Conservation (phyloP, 2,113 vertebrate genomes). For the Vidua chalybeata region DNA sequence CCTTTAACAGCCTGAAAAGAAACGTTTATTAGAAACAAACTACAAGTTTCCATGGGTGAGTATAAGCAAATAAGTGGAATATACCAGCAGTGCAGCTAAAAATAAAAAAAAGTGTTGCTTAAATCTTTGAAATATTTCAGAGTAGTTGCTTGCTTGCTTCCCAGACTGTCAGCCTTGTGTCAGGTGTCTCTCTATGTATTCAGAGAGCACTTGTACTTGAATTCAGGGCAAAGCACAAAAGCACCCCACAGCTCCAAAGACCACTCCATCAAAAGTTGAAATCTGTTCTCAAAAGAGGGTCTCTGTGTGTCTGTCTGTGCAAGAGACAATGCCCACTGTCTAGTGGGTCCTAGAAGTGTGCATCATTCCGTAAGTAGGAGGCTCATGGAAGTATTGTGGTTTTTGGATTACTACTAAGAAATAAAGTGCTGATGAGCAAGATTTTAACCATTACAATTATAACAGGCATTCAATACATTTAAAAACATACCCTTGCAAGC, state of each 20-base stretch:
- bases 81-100: not conserved
- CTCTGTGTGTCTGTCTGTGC: not conserved
- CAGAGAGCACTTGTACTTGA: not conserved
- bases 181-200: fast-evolving
- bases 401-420: not conserved
- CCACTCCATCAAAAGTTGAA: not conserved
- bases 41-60: not conserved
- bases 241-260: not conserved
- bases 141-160: not conserved
- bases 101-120: not conserved
- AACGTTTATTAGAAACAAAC: not conserved
- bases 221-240: not conserved
- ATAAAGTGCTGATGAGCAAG: not conserved
- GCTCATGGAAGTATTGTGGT: fast-evolving
- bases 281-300: not conserved
- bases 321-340: not conserved
- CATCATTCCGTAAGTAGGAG: not conserved
- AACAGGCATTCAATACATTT: not conserved
- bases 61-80: not conserved
- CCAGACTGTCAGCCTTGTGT: not conserved
- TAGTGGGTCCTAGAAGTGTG: not conserved
- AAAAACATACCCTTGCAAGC: slow-evolving; percentile 84
- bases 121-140: not conserved
- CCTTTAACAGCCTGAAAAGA: slow-evolving; percentile 86
- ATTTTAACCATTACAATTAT: not conserved